Evolutionary conservation across 2,113 vertebrate genomes (phyloP), one percentile per base, ranked within the genome.

Genomic region (Phyllopteryx taeniolatus): DNA sequence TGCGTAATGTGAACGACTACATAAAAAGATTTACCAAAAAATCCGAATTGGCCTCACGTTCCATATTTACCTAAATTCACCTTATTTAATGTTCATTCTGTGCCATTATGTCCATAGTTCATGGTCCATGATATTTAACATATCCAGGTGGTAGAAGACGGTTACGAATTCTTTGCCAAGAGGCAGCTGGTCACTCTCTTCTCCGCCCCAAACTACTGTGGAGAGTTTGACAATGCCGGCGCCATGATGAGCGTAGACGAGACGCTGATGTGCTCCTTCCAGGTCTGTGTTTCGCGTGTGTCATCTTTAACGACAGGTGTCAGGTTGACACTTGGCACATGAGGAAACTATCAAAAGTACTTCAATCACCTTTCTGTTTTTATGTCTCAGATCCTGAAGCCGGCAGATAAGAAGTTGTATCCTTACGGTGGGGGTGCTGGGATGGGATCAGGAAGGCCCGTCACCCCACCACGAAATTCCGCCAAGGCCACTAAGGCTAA

Each of bases 371-470:
- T 15, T 44, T 22, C 44, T 70, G 0, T 46, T 31, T 31, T 8
- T 20, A 11, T 59, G 11, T 72, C 31, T 0, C 76, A 98, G 97
- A 98, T 98, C 77, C 92, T 98, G 85, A 98, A 98, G 85, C 96
- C 97, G 22, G 97, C 97, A 0, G 97, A 98, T 91, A 98, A 98
- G 93, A 98, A 98, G 91, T 94, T 97, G 86, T 95, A 95, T 86
- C 94, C 95, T 77, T 98, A 98, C 0, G 95, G 95, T 42, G 94
- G 94, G 76, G 92, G 95, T 42, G 96, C 94, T 69, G 94, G 89
- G 71, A 86, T 96, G 33, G 94, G 94, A 0, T 91, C 92, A 9
- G 95, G 95, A n/a, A 92, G 97, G 69, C 97, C 97, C 0, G 93
- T 98, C 72, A 98, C 96, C 51, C 97, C 97, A 0, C 97, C 97